Evolutionary conservation across 2,113 vertebrate species (phyloP).

Genomic region (Lycocorax pyrrhopterus): DNA sequence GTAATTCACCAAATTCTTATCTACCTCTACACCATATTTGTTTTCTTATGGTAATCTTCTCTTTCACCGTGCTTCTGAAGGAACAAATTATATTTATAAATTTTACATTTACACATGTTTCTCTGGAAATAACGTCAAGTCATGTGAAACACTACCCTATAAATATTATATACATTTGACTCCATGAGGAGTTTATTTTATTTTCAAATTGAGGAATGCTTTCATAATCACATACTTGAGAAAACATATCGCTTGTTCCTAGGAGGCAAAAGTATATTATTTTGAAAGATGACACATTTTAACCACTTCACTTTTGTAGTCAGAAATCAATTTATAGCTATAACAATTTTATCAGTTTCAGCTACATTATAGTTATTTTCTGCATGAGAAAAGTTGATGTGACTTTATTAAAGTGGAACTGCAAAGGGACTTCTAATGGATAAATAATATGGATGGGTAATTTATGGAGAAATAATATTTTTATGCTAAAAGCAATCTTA

Average conservation of each 20-base stretch:
- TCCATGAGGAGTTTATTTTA: background rate
- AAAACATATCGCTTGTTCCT: background rate
- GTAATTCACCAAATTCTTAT: background rate
- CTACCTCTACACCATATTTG: background rate
- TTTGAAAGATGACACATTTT: conserved; percentile 10
- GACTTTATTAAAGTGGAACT: background rate
- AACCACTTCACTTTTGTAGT: background rate
- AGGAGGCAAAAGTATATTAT: background rate
- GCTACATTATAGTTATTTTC: background rate
- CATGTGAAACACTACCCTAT: background rate
- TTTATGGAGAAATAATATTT: conserved; percentile 63
- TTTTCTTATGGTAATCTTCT: background rate
- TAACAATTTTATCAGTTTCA: background rate
- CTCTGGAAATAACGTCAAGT: background rate
- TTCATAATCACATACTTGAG: background rate
- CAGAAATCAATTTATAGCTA: background rate
- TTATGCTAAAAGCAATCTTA: conserved; percentile 54
- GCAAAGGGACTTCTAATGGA: conserved; percentile 23
- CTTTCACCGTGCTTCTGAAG: background rate
- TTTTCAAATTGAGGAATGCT: conserved; percentile 2
- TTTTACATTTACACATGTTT: background rate
- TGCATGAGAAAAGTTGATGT: background rate
- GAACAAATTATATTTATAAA: background rate
- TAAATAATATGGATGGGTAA: conserved; percentile 42
- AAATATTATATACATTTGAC: background rate